Evolutionary conservation across 2,113 vertebrate species (phyloP).

Genomic region (Tenebrosternarchus preto): DNA sequence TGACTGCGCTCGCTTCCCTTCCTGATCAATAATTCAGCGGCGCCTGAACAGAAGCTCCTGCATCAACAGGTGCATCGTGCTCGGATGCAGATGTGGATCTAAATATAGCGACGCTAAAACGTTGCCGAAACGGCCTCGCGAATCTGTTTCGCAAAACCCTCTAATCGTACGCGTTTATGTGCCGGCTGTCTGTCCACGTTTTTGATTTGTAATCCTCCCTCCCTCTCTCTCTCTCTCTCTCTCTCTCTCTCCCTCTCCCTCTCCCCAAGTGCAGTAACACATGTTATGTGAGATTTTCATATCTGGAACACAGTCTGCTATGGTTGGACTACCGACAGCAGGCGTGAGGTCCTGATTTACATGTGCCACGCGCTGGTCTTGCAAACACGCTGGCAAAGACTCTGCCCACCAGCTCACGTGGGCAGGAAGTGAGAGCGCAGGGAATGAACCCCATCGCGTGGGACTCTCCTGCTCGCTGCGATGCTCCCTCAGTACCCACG

Average conservation of each 20-base stretch:
- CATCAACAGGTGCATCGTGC: conserved; percentile 8
- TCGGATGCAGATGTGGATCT: conserved; percentile 15
- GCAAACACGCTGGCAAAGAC: too few species aligned
- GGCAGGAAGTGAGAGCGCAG: background rate
- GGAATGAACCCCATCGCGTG: too few species aligned
- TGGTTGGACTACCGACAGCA: conserved; percentile 12
- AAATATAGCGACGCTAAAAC: background rate
- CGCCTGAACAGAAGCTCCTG: background rate
- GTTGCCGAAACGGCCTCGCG: background rate
- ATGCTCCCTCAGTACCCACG: conserved; percentile 16
- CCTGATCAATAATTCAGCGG: conserved; percentile 52
- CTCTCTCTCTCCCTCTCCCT: background rate
- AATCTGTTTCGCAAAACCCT: background rate
- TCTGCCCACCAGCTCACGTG: background rate
- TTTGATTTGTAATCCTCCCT: too few species aligned
- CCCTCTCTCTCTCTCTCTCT: background rate
- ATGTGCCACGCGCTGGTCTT: background rate
- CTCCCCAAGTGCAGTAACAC: background rate
- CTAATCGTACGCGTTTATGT: background rate
- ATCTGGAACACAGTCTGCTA: background rate
- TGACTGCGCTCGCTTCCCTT: conserved; percentile 21
- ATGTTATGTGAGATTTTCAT: background rate
- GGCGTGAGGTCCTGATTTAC: conserved; percentile 4
- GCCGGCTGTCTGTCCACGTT: background rate
- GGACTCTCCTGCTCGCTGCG: background rate